phyloP scores from a whole-genome alignment of 2,113 vertebrate species.

The Trematocara marginatum region DNA sequence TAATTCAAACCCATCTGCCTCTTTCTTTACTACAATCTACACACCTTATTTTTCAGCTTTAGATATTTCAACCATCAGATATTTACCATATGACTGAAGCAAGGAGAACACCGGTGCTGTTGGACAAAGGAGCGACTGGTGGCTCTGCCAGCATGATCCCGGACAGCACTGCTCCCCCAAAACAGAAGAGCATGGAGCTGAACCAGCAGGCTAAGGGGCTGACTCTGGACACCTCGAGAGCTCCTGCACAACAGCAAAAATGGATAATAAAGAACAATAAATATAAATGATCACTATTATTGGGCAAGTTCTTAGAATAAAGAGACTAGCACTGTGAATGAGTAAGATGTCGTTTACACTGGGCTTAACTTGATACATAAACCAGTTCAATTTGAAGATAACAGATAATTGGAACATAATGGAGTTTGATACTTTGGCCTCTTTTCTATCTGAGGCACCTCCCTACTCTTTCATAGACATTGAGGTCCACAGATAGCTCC shows the following conservation, averaged over 20 bases:
- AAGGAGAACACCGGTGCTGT: constrained; percentile 80
- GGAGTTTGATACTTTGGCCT: not conserved
- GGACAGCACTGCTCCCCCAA: constrained; percentile 90
- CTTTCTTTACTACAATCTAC: not conserved
- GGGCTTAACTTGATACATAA: not conserved
- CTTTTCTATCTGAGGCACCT: not conserved
- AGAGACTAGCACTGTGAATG: not conserved
- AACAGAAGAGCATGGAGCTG: constrained; percentile 95
- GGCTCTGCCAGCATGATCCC: constrained; percentile 88
- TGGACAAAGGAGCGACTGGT: constrained; percentile 81
- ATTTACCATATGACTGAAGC: constrained; percentile 91
- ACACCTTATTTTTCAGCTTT: not conserved
- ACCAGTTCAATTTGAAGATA: not conserved
- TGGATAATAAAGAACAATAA: not conserved
- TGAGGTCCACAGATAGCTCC: not conserved
- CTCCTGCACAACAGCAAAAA: constrained; percentile 74
- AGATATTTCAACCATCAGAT: constrained; percentile 51
- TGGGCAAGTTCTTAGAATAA: not conserved
- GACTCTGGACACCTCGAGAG: constrained; percentile 69
- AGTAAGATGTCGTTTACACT: not conserved
- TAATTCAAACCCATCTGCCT: not conserved
- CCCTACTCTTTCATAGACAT: not conserved
- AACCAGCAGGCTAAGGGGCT: constrained; percentile 96
- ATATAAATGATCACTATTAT: not conserved
- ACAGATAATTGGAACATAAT: not conserved